Base-by-base conservation (phyloP, 2,888 invertebrate genomes). In the Hoplodrina ambigua region DNA sequence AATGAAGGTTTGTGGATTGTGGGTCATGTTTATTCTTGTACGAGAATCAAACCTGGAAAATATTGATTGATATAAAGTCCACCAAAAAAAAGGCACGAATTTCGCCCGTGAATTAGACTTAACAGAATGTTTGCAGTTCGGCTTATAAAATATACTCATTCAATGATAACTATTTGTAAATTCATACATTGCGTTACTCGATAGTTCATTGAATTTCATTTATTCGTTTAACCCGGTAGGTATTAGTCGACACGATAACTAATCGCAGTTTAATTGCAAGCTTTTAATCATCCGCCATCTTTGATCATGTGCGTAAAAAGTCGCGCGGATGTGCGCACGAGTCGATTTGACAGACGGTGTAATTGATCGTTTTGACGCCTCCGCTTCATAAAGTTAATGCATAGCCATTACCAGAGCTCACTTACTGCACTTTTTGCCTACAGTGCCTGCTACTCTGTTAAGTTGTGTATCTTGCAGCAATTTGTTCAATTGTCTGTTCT, bases 401-500 rank as follows among this genome's bases (percentile, higher is more conserved):
- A 70, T 55, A 59, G 60, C 60, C 58, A 69, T 69, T 71, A 62
- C 59, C 46, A 60, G 44, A 65, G 67, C 61, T 75, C 67, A 61
- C 71, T 62, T 58, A 67, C 58, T 60, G 8, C 66, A 69, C 30
- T 80, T 75, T 77, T 75, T 75, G 57, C 72, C 44, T 44, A 62
- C 80, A 68, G 37, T 8, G 37, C 37, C 37, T 46, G 80, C 80
- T 82, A 81, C 59, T 70, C 20, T 69, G 73, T 72, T 68, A 77
- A 75, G 76, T 72, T 79, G 72, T 80, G 81, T 80, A 84, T 81
- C 72, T 75, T 56, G 46, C 37, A 70, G 74, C 78, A 79, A 82
- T 85, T 83, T 82, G 83, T 85, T 84, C 76, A 72, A 75, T 81
- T 80, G 76, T 65, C 64, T 76, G 57, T 69, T 50, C 19, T n/a